Evolutionary conservation across 2,113 vertebrate species (phyloP).

Genomic region (Donacobius atricapilla): DNA sequence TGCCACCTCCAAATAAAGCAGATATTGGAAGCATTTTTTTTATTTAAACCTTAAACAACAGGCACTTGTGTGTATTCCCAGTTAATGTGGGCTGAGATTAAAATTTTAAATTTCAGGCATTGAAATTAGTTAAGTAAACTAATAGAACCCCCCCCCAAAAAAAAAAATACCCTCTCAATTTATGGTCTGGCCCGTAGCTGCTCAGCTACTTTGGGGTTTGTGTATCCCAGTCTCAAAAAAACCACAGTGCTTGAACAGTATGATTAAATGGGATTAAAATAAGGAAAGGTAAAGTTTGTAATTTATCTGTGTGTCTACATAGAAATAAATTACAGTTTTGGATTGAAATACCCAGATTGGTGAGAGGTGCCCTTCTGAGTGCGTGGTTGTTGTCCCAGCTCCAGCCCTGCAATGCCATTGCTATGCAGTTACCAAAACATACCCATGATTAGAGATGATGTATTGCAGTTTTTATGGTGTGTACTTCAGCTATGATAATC

Average conservation of each 20-base stretch:
- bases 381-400: background rate
- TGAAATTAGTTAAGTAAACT: background rate
- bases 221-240: background rate
- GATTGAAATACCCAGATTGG: background rate
- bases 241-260: background rate
- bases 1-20: background rate
- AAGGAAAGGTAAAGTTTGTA: background rate
- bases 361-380: background rate
- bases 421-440: background rate
- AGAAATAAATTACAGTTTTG: background rate
- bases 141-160: background rate
- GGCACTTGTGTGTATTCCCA: background rate
- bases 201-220: background rate
- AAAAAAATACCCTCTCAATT: background rate
- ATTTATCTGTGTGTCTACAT: background rate
- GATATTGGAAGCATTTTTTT: background rate
- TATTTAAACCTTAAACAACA: background rate
- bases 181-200: background rate
- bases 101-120: background rate
- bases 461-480: slow-evolving; percentile 8
- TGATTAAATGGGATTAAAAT: background rate
- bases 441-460: background rate
- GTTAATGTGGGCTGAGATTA: background rate
- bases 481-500: slow-evolving; percentile 41
- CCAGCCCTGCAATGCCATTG: accelerated